These are phyloP conservation scores for Lepisosteus osseus DNA, from an alignment of 2,113 vertebrate species.

Conservation along the genomic window DNA sequence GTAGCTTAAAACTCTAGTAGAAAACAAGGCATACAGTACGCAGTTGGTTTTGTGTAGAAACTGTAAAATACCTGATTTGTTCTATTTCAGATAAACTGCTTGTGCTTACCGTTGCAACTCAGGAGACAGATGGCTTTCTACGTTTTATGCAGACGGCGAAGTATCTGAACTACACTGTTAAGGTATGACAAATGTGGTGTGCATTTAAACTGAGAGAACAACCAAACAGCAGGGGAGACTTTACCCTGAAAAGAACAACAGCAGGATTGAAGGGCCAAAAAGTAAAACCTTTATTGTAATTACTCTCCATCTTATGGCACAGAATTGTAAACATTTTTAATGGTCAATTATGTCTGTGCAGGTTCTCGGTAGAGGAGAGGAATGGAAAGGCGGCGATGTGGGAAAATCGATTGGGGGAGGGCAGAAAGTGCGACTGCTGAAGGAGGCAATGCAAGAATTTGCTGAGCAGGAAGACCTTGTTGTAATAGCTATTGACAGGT, in stretches of 20 bases:
- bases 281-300: too few species aligned
- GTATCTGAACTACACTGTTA: slow-evolving; percentile 91
- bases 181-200: slow-evolving; percentile 65
- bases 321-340: too few species aligned
- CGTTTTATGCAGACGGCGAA: slow-evolving; percentile 89
- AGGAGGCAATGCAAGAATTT: slow-evolving; percentile 74
- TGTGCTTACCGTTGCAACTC: slow-evolving; percentile 88
- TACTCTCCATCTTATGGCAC: too few species aligned
- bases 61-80: slow-evolving; percentile 8
- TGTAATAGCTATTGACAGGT: slow-evolving; percentile 89
- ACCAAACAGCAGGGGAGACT: too few species aligned
- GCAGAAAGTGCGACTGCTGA: slow-evolving; percentile 91
- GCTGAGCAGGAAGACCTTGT: slow-evolving; percentile 81
- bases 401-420: slow-evolving; percentile 88
- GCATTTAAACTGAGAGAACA: background rate
- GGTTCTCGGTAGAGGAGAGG: slow-evolving; percentile 87
- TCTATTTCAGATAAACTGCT: slow-evolving; percentile 82
- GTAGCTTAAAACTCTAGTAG: too few species aligned
- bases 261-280: too few species aligned
- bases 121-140: slow-evolving; percentile 86
- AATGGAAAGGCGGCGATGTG: slow-evolving; percentile 86
- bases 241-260: too few species aligned
- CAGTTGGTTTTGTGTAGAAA: too few species aligned
- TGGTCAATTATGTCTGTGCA: slow-evolving; percentile 33
- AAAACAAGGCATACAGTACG: too few species aligned